Evolutionary conservation across 2,113 vertebrate species (phyloP), one percentile per base, ranked within the genome.

Genomic region (Chaetura pelagica): DNA sequence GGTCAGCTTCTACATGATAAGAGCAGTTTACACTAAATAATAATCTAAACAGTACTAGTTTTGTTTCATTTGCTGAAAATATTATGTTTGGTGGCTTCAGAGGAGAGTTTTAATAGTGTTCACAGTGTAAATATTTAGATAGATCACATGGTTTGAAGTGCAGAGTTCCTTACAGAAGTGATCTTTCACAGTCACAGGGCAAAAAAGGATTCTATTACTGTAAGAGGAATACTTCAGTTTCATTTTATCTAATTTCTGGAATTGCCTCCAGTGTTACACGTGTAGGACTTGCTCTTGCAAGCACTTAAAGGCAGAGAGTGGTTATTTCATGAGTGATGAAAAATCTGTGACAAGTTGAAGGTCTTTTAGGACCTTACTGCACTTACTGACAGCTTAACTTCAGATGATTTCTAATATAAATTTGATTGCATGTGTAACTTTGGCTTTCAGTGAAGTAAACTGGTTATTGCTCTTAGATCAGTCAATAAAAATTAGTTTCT

Each of bases 111-210:
- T 58, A 89, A 48, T 80, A 58, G 72, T 77, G 67, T 62, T 91
- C 32, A 4, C 6, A 77, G 42, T 75, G 66, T 94, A 89, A 96
- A 94, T 91, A 97, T 95, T 91, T 94, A 29, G 85, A 55, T 74
- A 67, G 61, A 75, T 94, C 61, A 64, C 19, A 2, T 89, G 94
- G 29, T 21, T 69, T 83, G 75, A 80, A 83, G 85, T 69, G 32
- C 75, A 59, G 75, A 40, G 63, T 62, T 95, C 75, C 77, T 93
- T 73, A 38, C 24, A 79, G 91, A 87, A 91, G 51, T 83, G 34
- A 48, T 86, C 48, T 42, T 95, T 83, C 2, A 10, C 58, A 66
- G 38, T 82, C 35, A 38, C 46, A 16, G 82, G 48, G 59, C 29
- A 76, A 40, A 69, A 84, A 54, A 76, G 27, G 15, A 34, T 76